These are phyloP conservation scores for Myrmophylax atrothorax DNA, from an alignment of 2,113 vertebrate genomes.

Conservation along the genomic window DNA sequence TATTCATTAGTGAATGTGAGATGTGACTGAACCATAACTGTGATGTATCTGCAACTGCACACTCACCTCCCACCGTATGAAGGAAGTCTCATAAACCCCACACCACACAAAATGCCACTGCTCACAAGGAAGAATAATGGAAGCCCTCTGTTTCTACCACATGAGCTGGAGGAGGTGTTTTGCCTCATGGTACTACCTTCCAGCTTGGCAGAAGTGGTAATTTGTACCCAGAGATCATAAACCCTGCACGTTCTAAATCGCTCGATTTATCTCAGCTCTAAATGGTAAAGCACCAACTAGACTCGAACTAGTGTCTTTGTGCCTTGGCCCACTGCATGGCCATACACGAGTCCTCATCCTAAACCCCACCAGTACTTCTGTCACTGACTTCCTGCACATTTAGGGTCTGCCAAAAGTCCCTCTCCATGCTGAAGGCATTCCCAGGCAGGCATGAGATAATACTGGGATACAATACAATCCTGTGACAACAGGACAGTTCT, in stretches of 20 bases:
- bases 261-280: background rate
- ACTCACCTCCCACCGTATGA: background rate
- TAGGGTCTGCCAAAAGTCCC: background rate
- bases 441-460: background rate
- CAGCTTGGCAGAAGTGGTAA: background rate
- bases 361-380: background rate
- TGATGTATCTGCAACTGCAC: background rate
- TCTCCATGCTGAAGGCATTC: background rate
- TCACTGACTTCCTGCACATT: background rate
- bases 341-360: background rate
- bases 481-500: background rate
- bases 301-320: background rate
- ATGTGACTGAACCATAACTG: background rate
- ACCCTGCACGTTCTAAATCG: background rate
- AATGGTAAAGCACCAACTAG: background rate
- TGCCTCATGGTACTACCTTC: background rate
- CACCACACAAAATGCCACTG: background rate
- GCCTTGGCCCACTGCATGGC: background rate
- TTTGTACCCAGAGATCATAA: background rate
- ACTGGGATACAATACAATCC: background rate
- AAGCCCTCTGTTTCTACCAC: background rate
- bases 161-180: background rate
- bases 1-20: background rate
- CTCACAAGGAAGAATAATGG: background rate
- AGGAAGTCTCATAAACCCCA: background rate